Base-by-base conservation (phyloP, 2,797 vertebrate species). In the Anableps anableps region DNA sequence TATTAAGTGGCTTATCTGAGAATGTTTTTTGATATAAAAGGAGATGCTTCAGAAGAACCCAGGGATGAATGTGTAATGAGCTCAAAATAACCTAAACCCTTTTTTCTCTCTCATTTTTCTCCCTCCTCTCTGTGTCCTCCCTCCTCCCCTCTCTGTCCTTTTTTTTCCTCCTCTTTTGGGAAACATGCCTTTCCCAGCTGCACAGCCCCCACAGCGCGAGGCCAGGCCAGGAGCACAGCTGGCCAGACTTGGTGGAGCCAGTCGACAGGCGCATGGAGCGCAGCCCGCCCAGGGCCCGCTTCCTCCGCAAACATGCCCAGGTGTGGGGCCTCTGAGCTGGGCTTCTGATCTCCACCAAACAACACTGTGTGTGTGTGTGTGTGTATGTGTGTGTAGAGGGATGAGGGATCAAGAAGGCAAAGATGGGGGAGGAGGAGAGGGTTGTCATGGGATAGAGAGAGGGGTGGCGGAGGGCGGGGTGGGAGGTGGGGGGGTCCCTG, bases 281-380 rank as follows among this genome's bases (percentile, higher is more conserved):
- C 94, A 94, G 96, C 95, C 96, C 95, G 95, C 95, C 95, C 96
- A 93, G 94, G 93, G 95, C 95, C 93, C 93, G 95, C 95, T 96
- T 96, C 96, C 96, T 96, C 95, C 94, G 94, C 96, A 96, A 96
- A 96, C 95, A 96, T 96, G 96, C 95, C 96, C 96, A 96, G 96
- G 96, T 96, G 95, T 96, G 95, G 96, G 95, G 95, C 95, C 95
- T 96, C 92, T 83, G 94, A 95, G 95, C 93, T 92, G 92, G 93
- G 94, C 94, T 95, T 96, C 95, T 96, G 96, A 96, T 96, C 94
- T 94, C 93, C 85, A 90, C 92, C 89, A 93, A 92, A 94, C 90
- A 94, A 87, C 86, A 87, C 80, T 87, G 77, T 93, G 94, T 73
- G 55, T 60, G n/a, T 60, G 55, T 58, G 55, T 13, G 26, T 53